phyloP scores from a whole-genome alignment of 2,113 vertebrate genomes.

The Lamprologus callipterus region DNA sequence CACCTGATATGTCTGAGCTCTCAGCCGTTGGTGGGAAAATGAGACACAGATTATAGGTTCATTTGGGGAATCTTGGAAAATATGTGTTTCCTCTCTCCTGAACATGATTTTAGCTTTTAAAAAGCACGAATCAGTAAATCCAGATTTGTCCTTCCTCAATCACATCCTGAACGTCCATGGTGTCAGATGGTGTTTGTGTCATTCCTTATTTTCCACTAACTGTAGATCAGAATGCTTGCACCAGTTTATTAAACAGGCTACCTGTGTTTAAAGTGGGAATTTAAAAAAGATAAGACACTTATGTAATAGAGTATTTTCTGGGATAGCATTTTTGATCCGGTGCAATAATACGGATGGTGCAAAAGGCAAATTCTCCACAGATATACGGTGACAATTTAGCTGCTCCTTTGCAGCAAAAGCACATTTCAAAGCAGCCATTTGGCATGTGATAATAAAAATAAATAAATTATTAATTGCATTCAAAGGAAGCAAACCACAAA shows the following conservation, averaged over 20 bases:
- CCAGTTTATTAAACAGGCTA: background rate
- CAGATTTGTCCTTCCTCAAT: conserved; percentile 7
- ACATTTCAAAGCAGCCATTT: conserved; percentile 7
- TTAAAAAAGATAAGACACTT: background rate
- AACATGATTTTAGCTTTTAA: conserved; percentile 6
- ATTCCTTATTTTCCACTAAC: background rate
- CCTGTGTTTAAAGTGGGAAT: background rate
- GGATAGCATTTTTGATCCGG: background rate
- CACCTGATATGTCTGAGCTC: conserved; percentile 54
- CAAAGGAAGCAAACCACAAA: conserved; percentile 6
- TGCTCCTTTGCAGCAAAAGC: background rate
- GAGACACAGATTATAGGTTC: conserved; percentile 41
- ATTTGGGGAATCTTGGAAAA: conserved; percentile 24
- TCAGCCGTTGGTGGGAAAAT: conserved; percentile 40
- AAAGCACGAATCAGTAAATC: background rate
- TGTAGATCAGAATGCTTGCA: background rate
- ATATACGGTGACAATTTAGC: background rate
- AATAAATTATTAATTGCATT: background rate
- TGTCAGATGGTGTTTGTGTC: background rate
- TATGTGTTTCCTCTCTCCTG: background rate
- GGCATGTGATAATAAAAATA: background rate
- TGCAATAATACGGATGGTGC: background rate
- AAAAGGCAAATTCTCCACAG: background rate
- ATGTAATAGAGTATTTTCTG: background rate
- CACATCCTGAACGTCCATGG: background rate